Conservation (phyloP, 1,140 invertebrate genomes). For the Hypothenemus hampei region DNA sequence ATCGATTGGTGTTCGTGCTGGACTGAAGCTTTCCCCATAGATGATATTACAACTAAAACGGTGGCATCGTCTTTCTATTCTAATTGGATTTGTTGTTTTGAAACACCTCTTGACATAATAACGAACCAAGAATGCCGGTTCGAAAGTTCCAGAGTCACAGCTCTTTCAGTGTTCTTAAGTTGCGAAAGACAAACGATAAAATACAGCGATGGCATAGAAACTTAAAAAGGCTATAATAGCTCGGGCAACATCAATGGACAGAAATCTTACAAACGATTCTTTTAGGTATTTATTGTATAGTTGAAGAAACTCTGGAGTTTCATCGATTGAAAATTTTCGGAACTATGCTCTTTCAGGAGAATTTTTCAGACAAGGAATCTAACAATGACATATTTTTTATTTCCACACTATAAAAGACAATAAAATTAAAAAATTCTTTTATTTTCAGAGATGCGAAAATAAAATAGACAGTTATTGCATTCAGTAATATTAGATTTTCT, state of each 20-base stretch:
- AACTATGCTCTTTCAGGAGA: no score
- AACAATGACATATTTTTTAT: no score
- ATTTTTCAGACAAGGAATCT: no score
- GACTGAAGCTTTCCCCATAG: no score
- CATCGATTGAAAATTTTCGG: background rate
- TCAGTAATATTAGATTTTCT: no score
- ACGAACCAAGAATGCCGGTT: background rate
- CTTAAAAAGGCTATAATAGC: background rate
- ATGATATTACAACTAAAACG: no score
- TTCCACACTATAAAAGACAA: no score
- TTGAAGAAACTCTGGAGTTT: background rate
- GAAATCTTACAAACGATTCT: background rate
- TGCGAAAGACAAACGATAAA: background rate
- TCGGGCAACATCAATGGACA: background rate
- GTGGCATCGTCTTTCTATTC: no score
- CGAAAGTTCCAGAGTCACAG: background rate
- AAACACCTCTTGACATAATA: background rate
- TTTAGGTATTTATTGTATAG: background rate
- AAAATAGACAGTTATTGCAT: no score
- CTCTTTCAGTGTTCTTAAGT: background rate
- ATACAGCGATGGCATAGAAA: background rate
- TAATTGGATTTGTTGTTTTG: background rate
- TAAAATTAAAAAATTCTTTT: no score
- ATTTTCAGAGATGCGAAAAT: no score
- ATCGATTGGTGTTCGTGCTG: background rate